A percentile compares a stretch with the other conserved stretches of the same genome.
phyloP scores from a whole-genome alignment of 2,888 invertebrate species.

The Morpho helenor region DNA sequence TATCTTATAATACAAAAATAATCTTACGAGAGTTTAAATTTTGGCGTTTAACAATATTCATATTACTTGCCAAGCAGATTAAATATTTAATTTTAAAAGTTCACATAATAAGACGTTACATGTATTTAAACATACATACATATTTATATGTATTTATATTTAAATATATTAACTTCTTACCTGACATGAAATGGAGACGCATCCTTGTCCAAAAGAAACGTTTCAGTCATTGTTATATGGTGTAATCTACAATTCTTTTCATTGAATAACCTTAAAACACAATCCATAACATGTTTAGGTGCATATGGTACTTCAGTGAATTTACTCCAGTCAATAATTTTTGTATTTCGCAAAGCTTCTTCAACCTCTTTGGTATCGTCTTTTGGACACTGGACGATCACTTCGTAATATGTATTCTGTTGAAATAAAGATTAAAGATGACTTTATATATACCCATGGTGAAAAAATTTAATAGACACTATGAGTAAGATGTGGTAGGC shows the following conservation, averaged over 20 bases:
- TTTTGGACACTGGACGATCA: slow-evolving; percentile 43
- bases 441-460: too few species aligned
- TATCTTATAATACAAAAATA: too few species aligned
- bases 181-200: slow-evolving; percentile 31
- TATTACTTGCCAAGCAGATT: too few species aligned
- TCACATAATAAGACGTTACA: too few species aligned
- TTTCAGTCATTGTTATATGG: slow-evolving; percentile 23
- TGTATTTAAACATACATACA: too few species aligned
- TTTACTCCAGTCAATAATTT: slow-evolving; percentile 44
- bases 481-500: too few species aligned
- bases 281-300: slow-evolving; percentile 35
- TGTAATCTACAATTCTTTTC: slow-evolving; percentile 29
- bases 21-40: too few species aligned
- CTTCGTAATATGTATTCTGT: slow-evolving; percentile 42
- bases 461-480: too few species aligned
- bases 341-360: slow-evolving; percentile 42
- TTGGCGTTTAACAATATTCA: too few species aligned
- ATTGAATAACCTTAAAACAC: slow-evolving; percentile 29
- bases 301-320: slow-evolving; percentile 35
- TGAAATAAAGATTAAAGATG: too few species aligned
- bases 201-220: slow-evolving; percentile 36
- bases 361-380: slow-evolving; percentile 40
- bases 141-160: too few species aligned
- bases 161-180: slow-evolving; percentile 23
- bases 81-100: too few species aligned